These are phyloP conservation scores for Chelonus insularis DNA, from an alignment of 1,140 invertebrate genomes.

Conservation along the genomic window DNA sequence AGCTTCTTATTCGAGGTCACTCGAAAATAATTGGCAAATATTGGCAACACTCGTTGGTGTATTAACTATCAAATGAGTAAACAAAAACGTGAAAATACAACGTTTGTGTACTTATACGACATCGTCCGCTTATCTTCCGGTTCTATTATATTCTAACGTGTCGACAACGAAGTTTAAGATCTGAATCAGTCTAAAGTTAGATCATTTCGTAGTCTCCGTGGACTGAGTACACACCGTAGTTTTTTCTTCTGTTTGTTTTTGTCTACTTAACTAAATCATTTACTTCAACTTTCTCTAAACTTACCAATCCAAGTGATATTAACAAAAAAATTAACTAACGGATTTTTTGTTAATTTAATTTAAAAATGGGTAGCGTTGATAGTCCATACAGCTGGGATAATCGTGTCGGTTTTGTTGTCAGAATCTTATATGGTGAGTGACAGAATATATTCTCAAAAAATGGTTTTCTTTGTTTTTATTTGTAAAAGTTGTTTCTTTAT, in stretches of 20 bases:
- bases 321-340: too few relatives aligned
- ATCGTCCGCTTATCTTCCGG: conserved; percentile 10
- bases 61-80: neutral
- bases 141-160: neutral
- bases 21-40: conserved; percentile 31
- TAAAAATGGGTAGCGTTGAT: neutral
- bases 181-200: conserved; percentile 30
- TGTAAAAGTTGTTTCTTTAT: neutral
- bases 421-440: conserved; percentile 75
- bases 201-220: conserved; percentile 26
- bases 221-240: conserved; percentile 25
- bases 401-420: conserved; percentile 77
- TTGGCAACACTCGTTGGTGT: conserved; percentile 27
- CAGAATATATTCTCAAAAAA: neutral
- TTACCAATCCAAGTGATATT: too few relatives aligned
- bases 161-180: conserved; percentile 10
- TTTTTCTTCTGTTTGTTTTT: conserved; percentile 17
- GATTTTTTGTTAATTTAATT: too few relatives aligned
- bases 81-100: conserved; percentile 7
- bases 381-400: conserved; percentile 75
- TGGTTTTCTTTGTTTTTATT: neutral
- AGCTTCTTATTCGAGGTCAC: conserved; percentile 21
- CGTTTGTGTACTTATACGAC: neutral
- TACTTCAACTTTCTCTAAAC: neutral
- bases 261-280: conserved; percentile 11